These are phyloP conservation scores for Melanostoma scalare DNA, from an alignment of 2,888 invertebrate genomes.

Conservation along the genomic window DNA sequence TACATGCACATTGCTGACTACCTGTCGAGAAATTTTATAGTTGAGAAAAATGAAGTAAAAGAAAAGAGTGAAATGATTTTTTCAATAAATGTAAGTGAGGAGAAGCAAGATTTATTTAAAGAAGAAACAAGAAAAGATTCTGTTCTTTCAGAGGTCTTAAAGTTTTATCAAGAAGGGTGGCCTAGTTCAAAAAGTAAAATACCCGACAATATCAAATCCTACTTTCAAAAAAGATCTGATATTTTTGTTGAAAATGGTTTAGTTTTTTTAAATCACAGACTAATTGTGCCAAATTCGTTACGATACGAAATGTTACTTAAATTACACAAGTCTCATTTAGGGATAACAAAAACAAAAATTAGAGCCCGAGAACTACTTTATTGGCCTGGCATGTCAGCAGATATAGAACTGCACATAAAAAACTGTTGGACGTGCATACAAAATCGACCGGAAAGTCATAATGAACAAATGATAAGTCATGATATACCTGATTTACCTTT, in stretches of 20 bases:
- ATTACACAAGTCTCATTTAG: conserved; percentile 2
- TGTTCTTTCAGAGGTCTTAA: conserved; percentile 7
- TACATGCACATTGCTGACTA: conserved; percentile 12
- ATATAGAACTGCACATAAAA: not conserved
- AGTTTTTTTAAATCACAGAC: conserved; percentile 9
- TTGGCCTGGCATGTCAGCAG: conserved; percentile 1
- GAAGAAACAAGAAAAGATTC: conserved; percentile 23
- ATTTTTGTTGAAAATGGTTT: conserved; percentile 2
- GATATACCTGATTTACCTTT: conserved; percentile 22
- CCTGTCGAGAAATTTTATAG: conserved; percentile 7
- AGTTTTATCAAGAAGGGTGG: not conserved
- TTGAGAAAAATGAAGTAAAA: conserved; percentile 10
- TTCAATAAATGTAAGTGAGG: conserved; percentile 22
- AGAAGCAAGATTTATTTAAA: conserved; percentile 8
- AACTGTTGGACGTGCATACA: conserved; percentile 8
- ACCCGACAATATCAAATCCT: conserved; percentile 1
- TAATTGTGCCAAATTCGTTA: conserved; percentile 6
- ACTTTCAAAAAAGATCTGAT: conserved; percentile 7
- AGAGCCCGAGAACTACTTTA: conserved; percentile 9
- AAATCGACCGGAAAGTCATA: not conserved
- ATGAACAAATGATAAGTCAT: not conserved
- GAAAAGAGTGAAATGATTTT: conserved; percentile 16
- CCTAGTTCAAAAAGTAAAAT: not conserved
- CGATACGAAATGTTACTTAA: conserved; percentile 8
- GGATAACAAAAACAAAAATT: conserved; percentile 16